Evolutionary conservation across 35 echinoderm and acorn worm genomes (phyloP), one percentile per base, ranked within the genome.

Genomic region (Amphiura filiformis): DNA sequence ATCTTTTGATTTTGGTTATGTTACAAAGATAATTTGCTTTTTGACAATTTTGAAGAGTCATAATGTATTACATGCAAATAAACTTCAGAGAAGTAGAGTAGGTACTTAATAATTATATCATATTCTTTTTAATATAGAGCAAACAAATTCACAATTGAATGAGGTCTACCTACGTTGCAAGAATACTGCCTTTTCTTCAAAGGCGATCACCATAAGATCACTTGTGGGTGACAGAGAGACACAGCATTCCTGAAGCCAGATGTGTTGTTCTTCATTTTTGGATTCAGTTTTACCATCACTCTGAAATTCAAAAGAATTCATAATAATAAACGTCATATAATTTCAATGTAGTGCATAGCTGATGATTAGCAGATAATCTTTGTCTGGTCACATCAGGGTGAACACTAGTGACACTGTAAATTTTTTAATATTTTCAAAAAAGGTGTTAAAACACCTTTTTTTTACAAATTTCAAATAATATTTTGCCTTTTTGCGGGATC

Each of bases 121-220:
- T 61, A n/a, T n/a, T n/a, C n/a, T n/a, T n/a, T n/a, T n/a, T n/a
- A n/a, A n/a, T n/a, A n/a, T n/a, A 65, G 57, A 30, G 57, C 57
- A 65, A 65, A 65, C 57, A 32, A 75, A 15, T 26, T 30, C 65
- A 26, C n/a, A n/a, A n/a, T n/a, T n/a, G n/a, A n/a, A n/a, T n/a
- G n/a, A n/a, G n/a, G 13, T 49, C 20, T 39, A 89, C 94, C 94
- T 86, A 97, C 95, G 92, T 76, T 92, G 92, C 0, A 97, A 77
- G 78, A 97, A 97, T n/a, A 97, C 92, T 32, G 84, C 95, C 78
- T 83, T 94, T 56, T 97, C 92, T 85, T 94, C 95, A 84, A 65
- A 94, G 35, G 95, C 82, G 28, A 97, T 47, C 9, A 94, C 95
- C 80, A 97, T 39, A 0, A 97, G 85, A 57, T 97, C 95, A 89